phyloP scores from a whole-genome alignment of 2,888 invertebrate genomes.

The Agrochola lota region DNA sequence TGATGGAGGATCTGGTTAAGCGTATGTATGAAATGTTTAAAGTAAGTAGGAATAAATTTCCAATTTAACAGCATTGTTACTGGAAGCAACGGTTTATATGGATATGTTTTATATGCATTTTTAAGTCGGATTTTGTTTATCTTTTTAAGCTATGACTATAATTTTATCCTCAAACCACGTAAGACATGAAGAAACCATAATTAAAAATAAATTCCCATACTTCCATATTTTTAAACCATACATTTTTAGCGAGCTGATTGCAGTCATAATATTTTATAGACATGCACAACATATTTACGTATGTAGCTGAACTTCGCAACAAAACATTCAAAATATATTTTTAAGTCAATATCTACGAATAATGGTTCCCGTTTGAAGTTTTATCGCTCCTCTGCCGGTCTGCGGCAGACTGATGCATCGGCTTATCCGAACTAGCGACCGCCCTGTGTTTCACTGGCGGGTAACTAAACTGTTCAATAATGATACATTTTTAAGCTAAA shows the following conservation, averaged over 20 bases:
- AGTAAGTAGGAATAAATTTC: neutral
- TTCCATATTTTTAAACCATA: neutral
- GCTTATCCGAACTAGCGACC: conserved; percentile 22
- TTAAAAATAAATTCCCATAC: neutral
- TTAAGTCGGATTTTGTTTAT: neutral
- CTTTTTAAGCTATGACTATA: neutral
- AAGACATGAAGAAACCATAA: neutral
- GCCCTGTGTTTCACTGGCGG: conserved; percentile 23
- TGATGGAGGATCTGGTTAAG: conserved; percentile 25
- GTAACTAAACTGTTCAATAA: conserved; percentile 40
- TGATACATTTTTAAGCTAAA: conserved; percentile 10
- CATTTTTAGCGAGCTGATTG: neutral
- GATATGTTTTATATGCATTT: neutral
- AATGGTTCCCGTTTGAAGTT: conserved; percentile 26
- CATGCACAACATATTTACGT: neutral
- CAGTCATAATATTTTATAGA: neutral
- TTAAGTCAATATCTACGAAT: conserved; percentile 21
- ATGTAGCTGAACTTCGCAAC: neutral
- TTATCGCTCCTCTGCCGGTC: conserved; percentile 15
- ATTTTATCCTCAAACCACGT: neutral
- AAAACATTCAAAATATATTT: conserved; percentile 4
- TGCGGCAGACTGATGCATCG: conserved; percentile 47
- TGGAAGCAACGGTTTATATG: neutral
- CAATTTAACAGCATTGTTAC: conserved; percentile 5
- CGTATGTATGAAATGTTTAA: conserved; percentile 24